Evolutionary conservation across 2,888 invertebrate species (phyloP).

Genomic region (Plebejus melissa): DNA sequence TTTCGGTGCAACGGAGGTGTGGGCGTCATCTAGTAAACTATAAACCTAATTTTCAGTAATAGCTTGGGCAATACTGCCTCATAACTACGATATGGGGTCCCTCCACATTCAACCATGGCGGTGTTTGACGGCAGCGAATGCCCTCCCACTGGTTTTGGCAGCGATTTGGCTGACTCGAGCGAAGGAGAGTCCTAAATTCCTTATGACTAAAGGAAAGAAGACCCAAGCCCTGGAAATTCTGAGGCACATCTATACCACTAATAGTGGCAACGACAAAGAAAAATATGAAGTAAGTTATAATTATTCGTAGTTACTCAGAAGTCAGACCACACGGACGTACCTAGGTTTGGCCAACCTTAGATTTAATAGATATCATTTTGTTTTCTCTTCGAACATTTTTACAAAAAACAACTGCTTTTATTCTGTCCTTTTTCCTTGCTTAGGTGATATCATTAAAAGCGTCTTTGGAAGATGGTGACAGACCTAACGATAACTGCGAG

Average conservation of each 20-base stretch:
- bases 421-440: slow-evolving; percentile 25
- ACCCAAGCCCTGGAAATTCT: slow-evolving; percentile 76
- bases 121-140: slow-evolving; percentile 81
- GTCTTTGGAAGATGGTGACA: slow-evolving; percentile 38
- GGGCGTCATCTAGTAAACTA: neutral
- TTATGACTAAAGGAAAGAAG: slow-evolving; percentile 80
- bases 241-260: slow-evolving; percentile 51
- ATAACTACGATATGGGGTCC: slow-evolving; percentile 53
- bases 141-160: slow-evolving; percentile 77
- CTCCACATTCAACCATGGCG: slow-evolving; percentile 84
- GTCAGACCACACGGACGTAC: too few relatives aligned
- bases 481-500: slow-evolving; percentile 38
- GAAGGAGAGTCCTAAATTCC: slow-evolving; percentile 90
- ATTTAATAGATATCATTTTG: too few relatives aligned
- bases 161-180: slow-evolving; percentile 53
- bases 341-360: too few relatives aligned
- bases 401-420: neutral
- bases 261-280: slow-evolving; percentile 49
- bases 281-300: slow-evolving; percentile 53
- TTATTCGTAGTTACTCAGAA: too few relatives aligned
- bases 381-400: too few relatives aligned
- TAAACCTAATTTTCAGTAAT: slow-evolving; percentile 63
- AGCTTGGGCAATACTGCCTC: slow-evolving; percentile 83
- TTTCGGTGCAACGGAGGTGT: too few relatives aligned
- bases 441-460: slow-evolving; percentile 57